Percentiles rank a stretch among this genome's conserved stretches.
These are phyloP conservation scores for Nycticorax nycticorax DNA, from an alignment of 2,113 vertebrate genomes.

Conservation along the genomic window DNA sequence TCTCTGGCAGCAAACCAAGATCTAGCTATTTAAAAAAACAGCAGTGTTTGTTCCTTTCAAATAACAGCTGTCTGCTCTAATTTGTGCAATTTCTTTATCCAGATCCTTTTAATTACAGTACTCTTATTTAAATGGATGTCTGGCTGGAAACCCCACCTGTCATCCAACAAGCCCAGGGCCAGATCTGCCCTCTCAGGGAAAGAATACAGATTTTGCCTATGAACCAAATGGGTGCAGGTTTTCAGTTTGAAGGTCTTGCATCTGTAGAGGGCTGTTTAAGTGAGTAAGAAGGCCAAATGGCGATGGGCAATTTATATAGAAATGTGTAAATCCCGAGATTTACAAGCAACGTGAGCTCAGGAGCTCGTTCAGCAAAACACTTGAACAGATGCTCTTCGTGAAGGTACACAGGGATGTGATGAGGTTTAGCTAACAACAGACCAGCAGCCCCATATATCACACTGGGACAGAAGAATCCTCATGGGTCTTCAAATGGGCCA, in stretches of 20 bases:
- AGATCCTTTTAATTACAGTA: conserved; percentile 37
- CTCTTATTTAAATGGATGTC: conserved; percentile 2
- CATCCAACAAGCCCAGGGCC: neutral
- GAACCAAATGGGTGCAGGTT: neutral
- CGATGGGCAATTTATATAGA: neutral
- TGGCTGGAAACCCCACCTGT: neutral
- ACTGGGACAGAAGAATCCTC: neutral
- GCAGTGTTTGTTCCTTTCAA: conserved; percentile 10
- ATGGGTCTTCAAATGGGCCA: neutral
- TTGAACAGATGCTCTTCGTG: neutral
- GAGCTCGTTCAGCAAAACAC: neutral
- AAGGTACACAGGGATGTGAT: neutral
- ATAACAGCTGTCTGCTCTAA: conserved; percentile 28
- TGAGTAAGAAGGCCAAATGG: neutral
- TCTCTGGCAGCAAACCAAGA: conserved; percentile 9
- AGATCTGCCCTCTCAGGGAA: neutral
- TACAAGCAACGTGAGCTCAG: neutral
- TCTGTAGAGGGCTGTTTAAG: neutral
- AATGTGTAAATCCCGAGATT: neutral
- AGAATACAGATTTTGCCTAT: neutral
- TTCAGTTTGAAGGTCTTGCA: neutral
- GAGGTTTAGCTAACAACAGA: neutral
- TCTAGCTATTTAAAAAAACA: neutral
- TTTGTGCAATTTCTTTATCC: conserved; percentile 37
- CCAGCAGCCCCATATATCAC: neutral